These are phyloP conservation scores for Rhinolophus sinicus DNA, from an alignment of 2,113 vertebrate species.

Conservation along the genomic window DNA sequence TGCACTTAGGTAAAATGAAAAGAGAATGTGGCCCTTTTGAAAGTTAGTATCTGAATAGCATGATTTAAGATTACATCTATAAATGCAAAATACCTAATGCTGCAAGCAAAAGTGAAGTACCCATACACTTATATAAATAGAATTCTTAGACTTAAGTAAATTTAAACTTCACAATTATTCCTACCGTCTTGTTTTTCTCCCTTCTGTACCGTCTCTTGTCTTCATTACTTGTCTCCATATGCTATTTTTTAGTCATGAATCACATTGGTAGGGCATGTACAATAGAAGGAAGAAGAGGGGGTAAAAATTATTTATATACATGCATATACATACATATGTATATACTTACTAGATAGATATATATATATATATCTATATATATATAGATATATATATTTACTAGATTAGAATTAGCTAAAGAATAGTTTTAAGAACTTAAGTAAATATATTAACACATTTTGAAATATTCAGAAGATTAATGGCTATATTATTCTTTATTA, in stretches of 20 bases:
- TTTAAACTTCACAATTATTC: neutral
- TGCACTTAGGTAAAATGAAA: neutral
- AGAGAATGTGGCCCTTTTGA: neutral
- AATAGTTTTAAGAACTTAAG: neutral
- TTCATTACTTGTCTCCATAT: neutral
- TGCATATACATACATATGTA: no score
- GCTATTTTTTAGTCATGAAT: neutral
- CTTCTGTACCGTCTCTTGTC: neutral
- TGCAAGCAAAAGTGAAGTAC: neutral
- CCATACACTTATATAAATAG: neutral
- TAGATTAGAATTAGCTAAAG: neutral
- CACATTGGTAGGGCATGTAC: neutral
- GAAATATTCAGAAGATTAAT: neutral
- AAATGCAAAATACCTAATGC: neutral
- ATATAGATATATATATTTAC: neutral
- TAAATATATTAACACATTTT: neutral
- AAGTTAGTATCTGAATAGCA: neutral
- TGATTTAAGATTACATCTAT: neutral
- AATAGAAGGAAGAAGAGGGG: neutral
- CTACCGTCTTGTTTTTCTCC: neutral
- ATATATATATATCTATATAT: neutral
- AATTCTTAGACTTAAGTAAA: neutral
- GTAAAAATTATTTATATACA: no score
- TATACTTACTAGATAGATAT: neutral
- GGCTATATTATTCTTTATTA: neutral